Percentiles rank a stretch among this genome's conserved stretches.
Evolutionary conservation across 2,888 invertebrate species (phyloP).

Genomic region (Schizotus pectinicornis): DNA sequence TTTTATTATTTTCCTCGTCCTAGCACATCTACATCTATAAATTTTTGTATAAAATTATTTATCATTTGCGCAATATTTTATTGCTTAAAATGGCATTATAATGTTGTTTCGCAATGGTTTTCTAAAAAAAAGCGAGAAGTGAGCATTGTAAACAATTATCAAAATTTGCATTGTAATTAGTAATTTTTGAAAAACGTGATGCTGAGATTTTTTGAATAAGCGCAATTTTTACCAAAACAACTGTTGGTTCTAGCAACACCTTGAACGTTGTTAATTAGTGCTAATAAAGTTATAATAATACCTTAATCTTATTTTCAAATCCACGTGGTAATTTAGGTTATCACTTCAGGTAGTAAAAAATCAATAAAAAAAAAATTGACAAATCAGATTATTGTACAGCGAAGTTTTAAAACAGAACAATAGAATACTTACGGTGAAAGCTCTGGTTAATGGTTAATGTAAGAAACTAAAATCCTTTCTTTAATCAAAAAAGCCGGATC

Average conservation of each 20-base stretch:
- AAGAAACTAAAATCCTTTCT: neutral
- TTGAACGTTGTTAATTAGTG: neutral
- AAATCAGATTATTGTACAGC: neutral
- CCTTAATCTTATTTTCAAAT: neutral
- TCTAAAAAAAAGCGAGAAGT: neutral
- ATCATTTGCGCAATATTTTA: too few relatives aligned
- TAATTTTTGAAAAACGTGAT: neutral
- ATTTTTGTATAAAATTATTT: too few relatives aligned
- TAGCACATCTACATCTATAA: too few relatives aligned
- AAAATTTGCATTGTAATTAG: too few relatives aligned
- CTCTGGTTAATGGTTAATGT: neutral
- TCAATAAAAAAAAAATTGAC: conserved; percentile 3
- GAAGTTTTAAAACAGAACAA: neutral
- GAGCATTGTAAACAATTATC: too few relatives aligned
- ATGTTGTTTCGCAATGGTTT: too few relatives aligned
- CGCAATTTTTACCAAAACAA: neutral
- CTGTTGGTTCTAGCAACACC: neutral
- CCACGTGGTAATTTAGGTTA: conserved; percentile 6
- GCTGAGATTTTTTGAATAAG: too few relatives aligned
- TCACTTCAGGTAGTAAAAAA: neutral
- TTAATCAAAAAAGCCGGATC: neutral
- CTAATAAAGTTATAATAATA: conserved; percentile 1
- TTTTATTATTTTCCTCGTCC: too few relatives aligned
- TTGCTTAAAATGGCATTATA: too few relatives aligned
- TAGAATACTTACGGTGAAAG: neutral